phyloP scores from a whole-genome alignment of 2,797 vertebrate genomes.

The Prionace glauca region DNA sequence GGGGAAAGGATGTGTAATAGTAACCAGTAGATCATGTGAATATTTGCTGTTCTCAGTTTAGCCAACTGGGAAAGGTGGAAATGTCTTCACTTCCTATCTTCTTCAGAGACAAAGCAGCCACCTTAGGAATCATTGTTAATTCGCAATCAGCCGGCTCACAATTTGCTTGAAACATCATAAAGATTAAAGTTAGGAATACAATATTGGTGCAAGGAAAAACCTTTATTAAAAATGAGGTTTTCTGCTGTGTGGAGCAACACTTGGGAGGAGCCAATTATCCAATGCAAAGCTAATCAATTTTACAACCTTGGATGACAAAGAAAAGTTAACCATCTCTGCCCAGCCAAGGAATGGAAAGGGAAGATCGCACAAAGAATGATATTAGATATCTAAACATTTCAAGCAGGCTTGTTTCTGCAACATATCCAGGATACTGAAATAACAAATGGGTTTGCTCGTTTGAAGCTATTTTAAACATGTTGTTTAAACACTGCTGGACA shows the following conservation, averaged over 20 bases:
- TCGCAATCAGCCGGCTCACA: background rate
- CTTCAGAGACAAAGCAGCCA: background rate
- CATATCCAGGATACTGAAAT: background rate
- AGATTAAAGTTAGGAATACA: background rate
- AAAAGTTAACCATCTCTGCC: background rate
- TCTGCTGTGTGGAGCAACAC: background rate
- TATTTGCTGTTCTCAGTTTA: background rate
- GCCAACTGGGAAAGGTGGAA: background rate
- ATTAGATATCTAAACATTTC: background rate
- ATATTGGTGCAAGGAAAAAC: background rate
- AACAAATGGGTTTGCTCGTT: background rate
- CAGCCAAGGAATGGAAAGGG: background rate
- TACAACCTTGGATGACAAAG: background rate
- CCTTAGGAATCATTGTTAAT: background rate
- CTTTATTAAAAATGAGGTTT: background rate
- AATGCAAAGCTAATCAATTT: background rate
- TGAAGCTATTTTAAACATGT: background rate
- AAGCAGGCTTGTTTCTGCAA: background rate
- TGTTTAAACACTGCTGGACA: background rate
- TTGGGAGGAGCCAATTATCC: background rate
- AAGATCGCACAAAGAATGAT: background rate
- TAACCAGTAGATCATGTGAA: background rate
- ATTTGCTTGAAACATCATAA: background rate
- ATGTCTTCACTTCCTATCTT: background rate
- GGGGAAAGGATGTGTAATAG: background rate